These are phyloP conservation scores for Lates calcarifer DNA, from an alignment of 2,113 vertebrate species.

Conservation along the genomic window DNA sequence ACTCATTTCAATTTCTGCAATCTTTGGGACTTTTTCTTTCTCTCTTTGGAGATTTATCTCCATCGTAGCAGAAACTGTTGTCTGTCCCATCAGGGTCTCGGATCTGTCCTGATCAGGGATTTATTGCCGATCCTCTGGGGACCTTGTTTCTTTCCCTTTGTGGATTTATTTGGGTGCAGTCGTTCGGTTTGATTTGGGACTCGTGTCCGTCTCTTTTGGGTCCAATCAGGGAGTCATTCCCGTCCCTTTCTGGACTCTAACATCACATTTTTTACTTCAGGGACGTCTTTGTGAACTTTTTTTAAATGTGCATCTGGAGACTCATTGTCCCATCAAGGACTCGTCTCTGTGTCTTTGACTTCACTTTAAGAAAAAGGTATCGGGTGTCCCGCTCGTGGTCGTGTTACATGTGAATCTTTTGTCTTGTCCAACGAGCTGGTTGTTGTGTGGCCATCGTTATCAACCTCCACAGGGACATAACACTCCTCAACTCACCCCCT, in stretches of 20 bases:
- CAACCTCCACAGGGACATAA: conserved; percentile 23
- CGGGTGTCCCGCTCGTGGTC: not conserved
- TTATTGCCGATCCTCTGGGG: not conserved
- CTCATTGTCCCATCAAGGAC: not conserved
- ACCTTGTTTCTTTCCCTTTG: not conserved
- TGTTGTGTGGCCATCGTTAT: not conserved
- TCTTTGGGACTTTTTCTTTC: conserved; percentile 1
- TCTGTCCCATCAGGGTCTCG: not conserved
- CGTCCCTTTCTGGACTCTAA: not conserved
- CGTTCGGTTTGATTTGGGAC: not conserved
- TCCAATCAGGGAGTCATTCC: not conserved
- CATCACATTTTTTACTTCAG: not conserved
- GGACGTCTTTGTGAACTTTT: not conserved
- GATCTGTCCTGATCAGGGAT: not conserved
- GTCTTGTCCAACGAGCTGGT: not conserved
- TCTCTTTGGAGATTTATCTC: not conserved
- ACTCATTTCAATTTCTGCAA: not conserved
- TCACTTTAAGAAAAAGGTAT: not conserved
- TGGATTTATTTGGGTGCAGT: not conserved
- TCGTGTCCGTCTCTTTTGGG: not conserved
- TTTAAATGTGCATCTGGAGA: not conserved
- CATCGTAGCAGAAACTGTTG: not conserved
- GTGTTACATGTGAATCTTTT: not conserved
- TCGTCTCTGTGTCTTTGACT: not conserved
- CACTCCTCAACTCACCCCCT: not conserved